Base-by-base conservation (phyloP, 2,888 invertebrate genomes). In the Suillia variegata region DNA sequence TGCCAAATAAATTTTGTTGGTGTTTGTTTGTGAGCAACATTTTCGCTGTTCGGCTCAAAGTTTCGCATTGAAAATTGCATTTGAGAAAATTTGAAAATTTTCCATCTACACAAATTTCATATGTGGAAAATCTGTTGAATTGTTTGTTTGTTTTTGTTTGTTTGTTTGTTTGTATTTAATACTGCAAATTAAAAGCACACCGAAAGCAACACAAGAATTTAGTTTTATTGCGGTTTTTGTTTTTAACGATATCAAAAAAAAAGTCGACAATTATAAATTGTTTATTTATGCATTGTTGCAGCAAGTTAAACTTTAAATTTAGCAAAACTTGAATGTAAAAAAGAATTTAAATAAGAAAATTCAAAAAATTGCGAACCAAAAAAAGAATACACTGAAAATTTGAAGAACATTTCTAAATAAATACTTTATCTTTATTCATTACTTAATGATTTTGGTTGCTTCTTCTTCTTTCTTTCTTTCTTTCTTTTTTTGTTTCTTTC, bases 401-500 rank as follows among this genome's bases (percentile, higher is more conserved):
- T n/a, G n/a, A n/a, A n/a, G n/a, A n/a, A n/a, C n/a, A n/a, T n/a
- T n/a, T n/a, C n/a, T n/a, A n/a, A n/a, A n/a, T n/a, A n/a, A n/a
- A n/a, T n/a, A n/a, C n/a, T n/a, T n/a, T n/a, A n/a, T n/a, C n/a
- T n/a, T n/a, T n/a, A n/a, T n/a, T n/a, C n/a, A n/a, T n/a, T n/a
- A n/a, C n/a, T n/a, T n/a, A n/a, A n/a, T n/a, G n/a, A n/a, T n/a
- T 31, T 31, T 31, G 31, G 31, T 31, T 6, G 31, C 31, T 31
- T 31, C 12, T 31, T 8, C 31, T 8, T 31, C 12, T 6, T 31
- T 31, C 31, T 8, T 31, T 31, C 6, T n/a, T n/a, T n/a, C n/a
- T n/a, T n/a, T n/a, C n/a, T 62, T 61, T 62, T 57, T 70, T 63
- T 64, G 59, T 63, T 67, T 52, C 52, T 55, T 33, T 57, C 59